Percentiles rank a stretch among this genome's conserved stretches.
Evolutionary conservation across 23 tunicate species (phyloP).

Genomic region (Trididemnum miniatum): DNA sequence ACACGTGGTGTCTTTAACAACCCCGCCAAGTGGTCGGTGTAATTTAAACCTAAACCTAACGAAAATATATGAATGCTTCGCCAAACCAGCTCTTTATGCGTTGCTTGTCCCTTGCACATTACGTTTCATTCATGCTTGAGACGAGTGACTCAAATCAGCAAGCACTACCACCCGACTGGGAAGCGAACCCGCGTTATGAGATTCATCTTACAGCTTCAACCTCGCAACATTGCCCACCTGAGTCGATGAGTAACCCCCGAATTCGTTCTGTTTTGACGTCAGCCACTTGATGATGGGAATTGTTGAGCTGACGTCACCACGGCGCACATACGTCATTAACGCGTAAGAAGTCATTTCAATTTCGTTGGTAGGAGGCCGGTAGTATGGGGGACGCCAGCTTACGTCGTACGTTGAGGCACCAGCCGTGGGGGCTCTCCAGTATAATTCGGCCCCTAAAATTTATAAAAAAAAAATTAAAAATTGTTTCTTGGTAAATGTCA

Average conservation of each 20-base stretch:
- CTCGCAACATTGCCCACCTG: too few species aligned
- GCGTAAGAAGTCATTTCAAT: slow-evolving; percentile 90
- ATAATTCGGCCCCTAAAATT: slow-evolving; percentile 56
- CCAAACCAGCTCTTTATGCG: not conserved
- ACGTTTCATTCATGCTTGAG: too few species aligned
- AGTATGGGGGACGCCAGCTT: slow-evolving; percentile 46
- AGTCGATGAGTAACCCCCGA: slow-evolving; percentile 83
- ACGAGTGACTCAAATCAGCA: too few species aligned
- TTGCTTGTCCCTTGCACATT: too few species aligned
- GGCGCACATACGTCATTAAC: slow-evolving; percentile 49
- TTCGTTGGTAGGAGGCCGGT: slow-evolving; percentile 70
- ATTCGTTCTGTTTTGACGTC: slow-evolving; percentile 53
- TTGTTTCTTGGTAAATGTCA: not conserved
- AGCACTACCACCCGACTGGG: too few species aligned
- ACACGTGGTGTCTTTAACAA: too few species aligned
- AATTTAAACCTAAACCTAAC: too few species aligned
- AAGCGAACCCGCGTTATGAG: too few species aligned
- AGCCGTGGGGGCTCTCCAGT: slow-evolving; percentile 32
- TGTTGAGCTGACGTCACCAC: slow-evolving; percentile 13
- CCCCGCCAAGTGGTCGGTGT: too few species aligned
- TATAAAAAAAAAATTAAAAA: too few species aligned
- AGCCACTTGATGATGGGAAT: slow-evolving; percentile 83
- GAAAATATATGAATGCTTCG: too few species aligned
- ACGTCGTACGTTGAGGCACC: slow-evolving; percentile 23
- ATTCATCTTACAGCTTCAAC: too few species aligned